phyloP scores from a whole-genome alignment of 2,888 invertebrate species.

The Cenopis cana region DNA sequence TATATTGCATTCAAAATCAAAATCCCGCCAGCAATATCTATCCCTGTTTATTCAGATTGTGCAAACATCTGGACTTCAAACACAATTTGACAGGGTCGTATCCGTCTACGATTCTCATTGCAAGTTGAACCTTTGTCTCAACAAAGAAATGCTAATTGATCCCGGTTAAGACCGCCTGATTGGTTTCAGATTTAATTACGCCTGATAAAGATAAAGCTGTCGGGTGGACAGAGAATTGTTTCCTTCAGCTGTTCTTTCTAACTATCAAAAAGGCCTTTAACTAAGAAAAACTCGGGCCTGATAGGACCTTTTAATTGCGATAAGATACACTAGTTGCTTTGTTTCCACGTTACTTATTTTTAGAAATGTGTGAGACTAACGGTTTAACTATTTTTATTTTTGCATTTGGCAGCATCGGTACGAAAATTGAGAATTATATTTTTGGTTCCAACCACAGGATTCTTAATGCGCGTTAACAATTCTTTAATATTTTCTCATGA shows the following conservation, averaged over 20 bases:
- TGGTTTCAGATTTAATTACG: slow-evolving; percentile 30
- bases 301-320: not conserved
- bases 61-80: slow-evolving; percentile 17
- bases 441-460: not conserved
- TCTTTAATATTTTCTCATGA: too few relatives aligned
- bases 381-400: slow-evolving; percentile 18
- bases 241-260: slow-evolving; percentile 11
- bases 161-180: slow-evolving; percentile 23
- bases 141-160: slow-evolving; percentile 25
- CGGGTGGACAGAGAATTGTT: slow-evolving; percentile 19
- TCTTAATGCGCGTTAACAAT: not conserved
- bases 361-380: slow-evolving; percentile 15
- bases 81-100: slow-evolving; percentile 5
- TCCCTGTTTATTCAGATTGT: slow-evolving; percentile 16
- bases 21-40: not conserved
- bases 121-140: slow-evolving; percentile 9
- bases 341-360: slow-evolving; percentile 21
- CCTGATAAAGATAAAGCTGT: slow-evolving; percentile 31
- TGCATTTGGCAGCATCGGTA: not conserved
- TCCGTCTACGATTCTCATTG: not conserved
- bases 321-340: not conserved
- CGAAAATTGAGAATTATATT: not conserved
- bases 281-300: not conserved
- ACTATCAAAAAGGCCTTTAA: not conserved
- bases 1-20: not conserved